Conservation (phyloP, 64 coral and sea anemone genomes). For the Pachyseris speciosa region DNA sequence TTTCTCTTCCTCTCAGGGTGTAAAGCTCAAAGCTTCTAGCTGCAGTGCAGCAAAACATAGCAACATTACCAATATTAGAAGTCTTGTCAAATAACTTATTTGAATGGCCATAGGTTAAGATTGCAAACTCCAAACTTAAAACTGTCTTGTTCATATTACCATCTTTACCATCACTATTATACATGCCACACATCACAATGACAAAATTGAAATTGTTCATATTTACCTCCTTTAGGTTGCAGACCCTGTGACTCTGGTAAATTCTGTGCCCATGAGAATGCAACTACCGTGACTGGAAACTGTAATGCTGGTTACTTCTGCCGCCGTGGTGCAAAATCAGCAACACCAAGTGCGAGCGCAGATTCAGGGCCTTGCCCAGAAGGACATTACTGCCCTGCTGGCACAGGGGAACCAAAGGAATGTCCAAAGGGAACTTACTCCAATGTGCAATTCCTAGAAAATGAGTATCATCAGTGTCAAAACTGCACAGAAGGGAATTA, state of each 20-base stretch:
- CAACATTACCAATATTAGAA: too few species aligned
- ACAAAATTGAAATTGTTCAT: not conserved
- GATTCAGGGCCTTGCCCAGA: slow-evolving; percentile 93
- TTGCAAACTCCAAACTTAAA: too few species aligned
- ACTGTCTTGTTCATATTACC: too few species aligned
- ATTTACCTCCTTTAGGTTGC: slow-evolving; percentile 59
- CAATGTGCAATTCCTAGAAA: slow-evolving; percentile 75
- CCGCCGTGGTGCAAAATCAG: slow-evolving; percentile 72
- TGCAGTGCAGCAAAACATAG: too few species aligned
- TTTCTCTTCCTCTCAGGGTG: too few species aligned
- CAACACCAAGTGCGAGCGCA: slow-evolving; percentile 76
- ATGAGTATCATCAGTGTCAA: slow-evolving; percentile 78
- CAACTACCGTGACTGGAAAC: slow-evolving; percentile 67
- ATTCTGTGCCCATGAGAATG: slow-evolving; percentile 95
- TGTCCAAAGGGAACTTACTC: slow-evolving; percentile 95
- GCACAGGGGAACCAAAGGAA: slow-evolving; percentile 82
- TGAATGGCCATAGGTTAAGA: too few species aligned
- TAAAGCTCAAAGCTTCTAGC: too few species aligned
- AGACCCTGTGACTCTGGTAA: slow-evolving; percentile 89
- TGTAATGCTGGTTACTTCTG: slow-evolving; percentile 92
- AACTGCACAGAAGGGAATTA: slow-evolving; percentile 86
- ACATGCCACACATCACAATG: too few species aligned
- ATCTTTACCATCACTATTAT: too few species aligned
- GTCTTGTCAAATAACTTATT: too few species aligned
- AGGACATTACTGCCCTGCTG: slow-evolving; percentile 84